phyloP scores from a whole-genome alignment of 2,888 invertebrate species.

The Marronus borbonicus region DNA sequence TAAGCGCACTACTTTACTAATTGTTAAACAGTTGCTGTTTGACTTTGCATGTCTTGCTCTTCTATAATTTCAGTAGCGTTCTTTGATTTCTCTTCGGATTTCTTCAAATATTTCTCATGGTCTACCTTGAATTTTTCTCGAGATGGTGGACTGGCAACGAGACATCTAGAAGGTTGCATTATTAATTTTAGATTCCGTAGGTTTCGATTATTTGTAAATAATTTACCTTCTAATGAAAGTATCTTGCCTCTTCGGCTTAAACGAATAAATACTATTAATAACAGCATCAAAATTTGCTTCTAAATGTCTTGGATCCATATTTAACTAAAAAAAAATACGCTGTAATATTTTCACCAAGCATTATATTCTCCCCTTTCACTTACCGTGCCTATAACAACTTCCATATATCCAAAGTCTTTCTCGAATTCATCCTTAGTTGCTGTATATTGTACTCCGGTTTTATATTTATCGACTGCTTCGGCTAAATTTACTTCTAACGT shows the following conservation, averaged over 20 bases:
- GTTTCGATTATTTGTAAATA: constrained; percentile 1
- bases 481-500: constrained; percentile 79
- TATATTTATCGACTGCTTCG: constrained; percentile 76
- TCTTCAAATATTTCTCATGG: constrained; percentile 65
- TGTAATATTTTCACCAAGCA: background rate
- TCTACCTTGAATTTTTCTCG: constrained; percentile 80
- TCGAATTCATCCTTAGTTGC: constrained; percentile 80
- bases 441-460: constrained; percentile 80
- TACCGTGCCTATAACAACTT: constrained; percentile 81
- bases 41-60: constrained; percentile 54
- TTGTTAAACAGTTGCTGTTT: constrained; percentile 53
- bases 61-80: constrained; percentile 62
- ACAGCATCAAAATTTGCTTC: constrained; percentile 82
- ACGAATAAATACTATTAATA: constrained; percentile 77
- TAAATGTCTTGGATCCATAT: constrained; percentile 81
- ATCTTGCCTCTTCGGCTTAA: constrained; percentile 79
- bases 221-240: constrained; percentile 79
- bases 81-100: constrained; percentile 56
- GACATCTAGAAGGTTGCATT: constrained; percentile 71
- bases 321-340: constrained; percentile 73
- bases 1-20: background rate
- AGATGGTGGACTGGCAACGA: constrained; percentile 77
- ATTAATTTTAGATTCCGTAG: constrained; percentile 19
- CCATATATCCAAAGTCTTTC: constrained; percentile 80
- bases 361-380: constrained; percentile 59